Evolutionary conservation across 2,888 invertebrate species (phyloP).

Genomic region (Ennomos quercinarius): DNA sequence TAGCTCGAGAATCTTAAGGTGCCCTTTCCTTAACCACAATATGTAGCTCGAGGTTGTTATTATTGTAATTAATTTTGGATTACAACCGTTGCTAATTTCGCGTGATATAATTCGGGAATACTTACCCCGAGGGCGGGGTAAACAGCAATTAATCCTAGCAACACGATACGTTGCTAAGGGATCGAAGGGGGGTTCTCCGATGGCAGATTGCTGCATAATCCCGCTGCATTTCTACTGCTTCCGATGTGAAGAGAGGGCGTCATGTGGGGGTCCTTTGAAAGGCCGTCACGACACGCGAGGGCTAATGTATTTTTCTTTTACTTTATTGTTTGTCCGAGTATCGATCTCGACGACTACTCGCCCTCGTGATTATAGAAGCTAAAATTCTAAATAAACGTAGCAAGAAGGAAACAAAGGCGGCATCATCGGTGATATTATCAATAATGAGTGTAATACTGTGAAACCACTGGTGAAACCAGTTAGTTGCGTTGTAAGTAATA

Average conservation of each 20-base stretch:
- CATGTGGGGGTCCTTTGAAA: slow-evolving; percentile 52
- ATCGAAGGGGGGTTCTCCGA: slow-evolving; percentile 55
- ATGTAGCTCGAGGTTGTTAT: slow-evolving; percentile 50
- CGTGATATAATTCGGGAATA: slow-evolving; percentile 73
- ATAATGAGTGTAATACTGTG: too few species aligned
- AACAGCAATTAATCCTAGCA: slow-evolving; percentile 83
- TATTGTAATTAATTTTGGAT: slow-evolving; percentile 74
- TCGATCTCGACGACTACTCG: slow-evolving; percentile 55
- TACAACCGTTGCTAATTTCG: slow-evolving; percentile 75
- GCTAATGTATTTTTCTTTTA: slow-evolving; percentile 68
- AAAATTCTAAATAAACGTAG: slow-evolving; percentile 24
- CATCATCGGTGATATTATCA: background rate
- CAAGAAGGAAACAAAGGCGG: slow-evolving; percentile 12
- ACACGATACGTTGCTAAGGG: slow-evolving; percentile 70
- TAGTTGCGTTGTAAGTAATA: too few species aligned
- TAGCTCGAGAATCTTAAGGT: slow-evolving; percentile 9
- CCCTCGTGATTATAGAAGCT: slow-evolving; percentile 41
- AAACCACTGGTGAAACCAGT: too few species aligned
- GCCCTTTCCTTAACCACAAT: slow-evolving; percentile 50
- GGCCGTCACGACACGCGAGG: slow-evolving; percentile 55
- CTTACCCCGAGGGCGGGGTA: slow-evolving; percentile 70
- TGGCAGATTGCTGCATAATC: slow-evolving; percentile 78
- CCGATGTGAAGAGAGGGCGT: slow-evolving; percentile 70
- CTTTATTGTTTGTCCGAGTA: slow-evolving; percentile 63
- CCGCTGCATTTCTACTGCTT: slow-evolving; percentile 80